phyloP scores from a whole-genome alignment of 2,113 vertebrate species.

The Pangasianodon hypophthalmus region DNA sequence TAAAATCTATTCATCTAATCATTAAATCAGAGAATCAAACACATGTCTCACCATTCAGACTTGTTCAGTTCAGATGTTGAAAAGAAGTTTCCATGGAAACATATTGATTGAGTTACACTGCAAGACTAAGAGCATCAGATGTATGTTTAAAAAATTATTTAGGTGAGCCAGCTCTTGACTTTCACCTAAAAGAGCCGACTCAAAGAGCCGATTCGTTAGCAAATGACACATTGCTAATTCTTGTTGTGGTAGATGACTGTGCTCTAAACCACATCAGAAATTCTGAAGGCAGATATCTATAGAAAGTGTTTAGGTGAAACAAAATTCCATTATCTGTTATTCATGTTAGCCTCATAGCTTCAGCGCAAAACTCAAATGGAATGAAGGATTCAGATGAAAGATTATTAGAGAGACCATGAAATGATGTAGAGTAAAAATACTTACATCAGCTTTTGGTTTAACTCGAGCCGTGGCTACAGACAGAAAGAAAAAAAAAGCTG shows the following conservation, averaged over 20 bases:
- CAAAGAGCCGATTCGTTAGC: neutral
- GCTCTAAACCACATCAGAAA: neutral
- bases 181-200: neutral
- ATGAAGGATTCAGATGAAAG: neutral
- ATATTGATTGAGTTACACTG: neutral
- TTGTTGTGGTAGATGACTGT: neutral
- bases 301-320: neutral
- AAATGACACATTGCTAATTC: neutral
- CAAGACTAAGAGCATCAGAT: neutral
- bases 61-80: neutral
- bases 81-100: neutral
- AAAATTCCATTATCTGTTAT: neutral
- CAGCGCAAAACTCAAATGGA: neutral
- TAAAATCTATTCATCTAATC: neutral
- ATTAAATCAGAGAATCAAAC: neutral
- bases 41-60: neutral
- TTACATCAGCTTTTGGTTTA: slow-evolving; percentile 62
- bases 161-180: neutral
- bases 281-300: neutral
- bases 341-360: neutral
- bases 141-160: neutral
- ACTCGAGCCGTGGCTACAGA: slow-evolving; percentile 42
- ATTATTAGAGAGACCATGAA: neutral
- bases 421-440: neutral
- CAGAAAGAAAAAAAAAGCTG: neutral